Base-by-base conservation (phyloP, 2,888 invertebrate genomes). In the Thymelicus acteon region DNA sequence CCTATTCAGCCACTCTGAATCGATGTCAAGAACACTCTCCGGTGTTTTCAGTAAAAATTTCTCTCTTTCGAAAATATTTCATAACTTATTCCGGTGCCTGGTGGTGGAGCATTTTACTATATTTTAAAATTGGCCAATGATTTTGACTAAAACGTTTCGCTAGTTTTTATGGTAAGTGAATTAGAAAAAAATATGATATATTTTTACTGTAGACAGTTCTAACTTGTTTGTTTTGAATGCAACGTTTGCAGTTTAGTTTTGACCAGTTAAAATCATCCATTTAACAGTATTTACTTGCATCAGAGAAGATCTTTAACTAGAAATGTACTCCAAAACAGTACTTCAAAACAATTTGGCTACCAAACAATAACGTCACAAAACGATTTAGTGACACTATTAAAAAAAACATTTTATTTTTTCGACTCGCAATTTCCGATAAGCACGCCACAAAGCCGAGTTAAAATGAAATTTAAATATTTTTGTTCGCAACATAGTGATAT, bases 1-100 rank as follows among this genome's bases (percentile, higher is more conserved):
- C 72, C 74, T 60, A 74, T 76, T 72, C 69, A 73, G 74, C 71
- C 71, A 60, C 58, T 62, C 63, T 73, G 75, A 74, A 75, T 76
- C 60, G 72, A 72, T 73, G 76, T 73, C 73, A 65, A 71, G 66
- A 73, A 61, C 76, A 77, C 72, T 71, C 72, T 54, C 37, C 68
- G 64, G 69, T 71, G 72, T 75, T 74, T 74, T 73, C 71, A 60
- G 62, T 72, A 61, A 71, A 71, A 64, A 70, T 71, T 57, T 71
- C 66, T 48, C 60, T 65, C 66, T 61, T 66, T 60, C 65, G 19
- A 66, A 66, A 66, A 71, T 71, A 71, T 66, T 71, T 71, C 65
- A 61, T 61, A 65, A 60, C 65, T 65, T 49, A 71, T 60, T 65
- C 40, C 54, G 31, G n/a, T 58, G 58, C 37, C 49, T 60, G 47